These are phyloP conservation scores for Notarius lentiginosus DNA, from an alignment of 2,113 vertebrate genomes.

Conservation along the genomic window DNA sequence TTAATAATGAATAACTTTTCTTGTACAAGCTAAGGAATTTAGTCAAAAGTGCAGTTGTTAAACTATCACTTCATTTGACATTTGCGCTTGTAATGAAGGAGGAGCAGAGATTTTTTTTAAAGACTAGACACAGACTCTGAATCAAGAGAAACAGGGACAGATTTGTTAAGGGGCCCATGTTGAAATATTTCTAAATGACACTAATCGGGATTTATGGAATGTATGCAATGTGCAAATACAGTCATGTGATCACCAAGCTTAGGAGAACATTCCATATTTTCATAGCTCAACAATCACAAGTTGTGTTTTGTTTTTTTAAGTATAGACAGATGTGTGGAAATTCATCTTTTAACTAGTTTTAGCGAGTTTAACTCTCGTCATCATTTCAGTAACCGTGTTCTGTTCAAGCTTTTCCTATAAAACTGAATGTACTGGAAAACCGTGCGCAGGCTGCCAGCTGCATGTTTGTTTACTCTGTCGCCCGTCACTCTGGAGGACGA, in stretches of 20 bases:
- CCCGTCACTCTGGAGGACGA: slow-evolving; percentile 52
- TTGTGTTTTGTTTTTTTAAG: no score
- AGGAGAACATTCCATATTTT: neutral
- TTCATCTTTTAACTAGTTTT: neutral
- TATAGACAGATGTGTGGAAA: neutral
- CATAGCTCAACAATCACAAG: neutral
- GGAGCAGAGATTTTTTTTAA: neutral
- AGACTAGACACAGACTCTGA: neutral
- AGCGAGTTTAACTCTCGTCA: neutral
- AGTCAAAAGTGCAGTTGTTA: neutral
- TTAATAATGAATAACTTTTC: neutral
- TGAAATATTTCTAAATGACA: no score
- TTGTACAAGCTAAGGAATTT: neutral
- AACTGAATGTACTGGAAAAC: neutral
- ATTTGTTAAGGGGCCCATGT: no score
- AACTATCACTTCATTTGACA: neutral
- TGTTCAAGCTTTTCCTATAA: neutral
- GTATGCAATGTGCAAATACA: neutral
- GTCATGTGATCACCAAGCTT: neutral
- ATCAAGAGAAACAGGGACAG: neutral
- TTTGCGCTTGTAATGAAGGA: neutral
- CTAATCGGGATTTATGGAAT: no score
- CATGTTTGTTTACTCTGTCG: slow-evolving; percentile 27
- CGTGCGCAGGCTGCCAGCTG: neutral
- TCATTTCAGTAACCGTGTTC: neutral